Conservation (phyloP, 2,888 invertebrate genomes). For the Argynnis bischoffii region DNA sequence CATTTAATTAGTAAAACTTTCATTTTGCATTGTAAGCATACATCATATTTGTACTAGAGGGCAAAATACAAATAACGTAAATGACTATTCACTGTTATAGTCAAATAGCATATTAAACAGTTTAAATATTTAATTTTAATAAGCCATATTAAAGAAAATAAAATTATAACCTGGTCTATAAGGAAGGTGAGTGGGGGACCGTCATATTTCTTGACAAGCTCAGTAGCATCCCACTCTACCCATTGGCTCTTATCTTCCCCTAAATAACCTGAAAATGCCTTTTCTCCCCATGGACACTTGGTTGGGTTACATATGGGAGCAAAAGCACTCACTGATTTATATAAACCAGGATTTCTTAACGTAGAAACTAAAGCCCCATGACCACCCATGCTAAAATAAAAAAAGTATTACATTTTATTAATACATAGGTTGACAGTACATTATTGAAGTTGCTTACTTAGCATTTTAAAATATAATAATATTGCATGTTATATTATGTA, state of each 20-base stretch:
- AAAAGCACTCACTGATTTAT: constrained; percentile 95
- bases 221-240: constrained; percentile 94
- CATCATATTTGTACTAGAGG: no score
- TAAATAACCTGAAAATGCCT: constrained; percentile 91
- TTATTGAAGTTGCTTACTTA: no score
- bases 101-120: no score
- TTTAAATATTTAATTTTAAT: no score
- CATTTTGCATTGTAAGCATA: no score
- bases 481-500: no score
- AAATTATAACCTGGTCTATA: constrained; percentile 89
- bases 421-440: no score
- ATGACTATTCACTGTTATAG: no score
- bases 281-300: constrained; percentile 93
- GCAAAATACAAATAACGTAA: no score
- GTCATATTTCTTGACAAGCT: constrained; percentile 89
- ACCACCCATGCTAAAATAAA: constrained; percentile 93
- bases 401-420: background rate
- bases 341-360: constrained; percentile 94
- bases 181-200: constrained; percentile 92
- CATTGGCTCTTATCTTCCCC: constrained; percentile 87
- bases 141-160: background rate
- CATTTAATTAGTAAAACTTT: no score
- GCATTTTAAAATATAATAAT: no score
- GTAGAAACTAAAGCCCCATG: constrained; percentile 97
- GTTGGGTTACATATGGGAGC: constrained; percentile 96